phyloP scores from a whole-genome alignment of 2,797 vertebrate species.

The Acestrorhynchus altus region DNA sequence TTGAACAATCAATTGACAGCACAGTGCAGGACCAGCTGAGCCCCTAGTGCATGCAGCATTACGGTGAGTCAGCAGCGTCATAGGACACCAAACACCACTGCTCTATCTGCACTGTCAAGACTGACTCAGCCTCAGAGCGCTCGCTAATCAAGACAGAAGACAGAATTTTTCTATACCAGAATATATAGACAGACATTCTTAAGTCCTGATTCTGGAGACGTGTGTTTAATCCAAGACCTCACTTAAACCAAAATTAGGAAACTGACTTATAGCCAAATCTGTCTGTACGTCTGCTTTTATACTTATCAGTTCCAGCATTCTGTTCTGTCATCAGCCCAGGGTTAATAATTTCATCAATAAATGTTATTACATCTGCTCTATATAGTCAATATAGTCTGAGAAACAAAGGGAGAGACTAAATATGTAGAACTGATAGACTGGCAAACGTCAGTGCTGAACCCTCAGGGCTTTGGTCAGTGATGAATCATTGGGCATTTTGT shows the following conservation, averaged over 20 bases:
- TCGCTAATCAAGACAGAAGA: constrained; percentile 7
- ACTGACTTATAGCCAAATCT: too few relatives aligned
- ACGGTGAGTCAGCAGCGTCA: constrained; percentile 38
- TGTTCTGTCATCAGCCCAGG: too few relatives aligned
- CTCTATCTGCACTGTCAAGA: constrained; percentile 42
- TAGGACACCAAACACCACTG: constrained; percentile 45
- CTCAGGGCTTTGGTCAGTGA: too few relatives aligned
- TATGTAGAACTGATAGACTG: background rate
- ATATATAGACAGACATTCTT: background rate
- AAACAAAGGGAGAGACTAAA: constrained; percentile 12
- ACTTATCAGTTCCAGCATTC: too few relatives aligned
- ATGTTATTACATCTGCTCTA: too few relatives aligned
- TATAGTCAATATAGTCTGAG: background rate
- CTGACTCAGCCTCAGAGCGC: constrained; percentile 21
- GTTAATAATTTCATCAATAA: too few relatives aligned
- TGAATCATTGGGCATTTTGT: too few relatives aligned
- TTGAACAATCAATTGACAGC: constrained; percentile 34
- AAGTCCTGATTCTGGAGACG: too few relatives aligned
- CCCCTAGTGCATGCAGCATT: constrained; percentile 24
- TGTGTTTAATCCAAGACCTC: too few relatives aligned
- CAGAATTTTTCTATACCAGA: background rate
- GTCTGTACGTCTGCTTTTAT: too few relatives aligned
- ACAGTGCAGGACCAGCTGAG: constrained; percentile 40
- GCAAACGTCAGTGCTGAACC: too few relatives aligned
- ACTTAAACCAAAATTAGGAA: too few relatives aligned